Percentiles rank a stretch among this genome's conserved stretches.
Conservation (phyloP, 2,888 invertebrate genomes). For the Drosophila maculinotata region DNA sequence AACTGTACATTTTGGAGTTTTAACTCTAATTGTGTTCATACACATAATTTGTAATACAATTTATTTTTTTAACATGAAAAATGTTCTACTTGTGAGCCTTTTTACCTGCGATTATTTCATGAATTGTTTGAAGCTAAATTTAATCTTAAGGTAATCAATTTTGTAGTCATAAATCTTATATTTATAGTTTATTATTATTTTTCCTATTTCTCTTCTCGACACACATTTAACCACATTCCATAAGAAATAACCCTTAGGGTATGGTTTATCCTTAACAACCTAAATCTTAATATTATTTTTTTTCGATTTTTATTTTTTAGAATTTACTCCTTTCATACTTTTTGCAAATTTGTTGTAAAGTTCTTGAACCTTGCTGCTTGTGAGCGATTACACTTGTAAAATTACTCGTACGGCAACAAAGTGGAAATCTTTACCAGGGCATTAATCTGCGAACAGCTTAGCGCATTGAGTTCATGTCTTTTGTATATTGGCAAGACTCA, state of each 20-base stretch:
- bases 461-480: conserved; percentile 34
- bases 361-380: conserved; percentile 66
- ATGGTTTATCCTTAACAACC: background rate
- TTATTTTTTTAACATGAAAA: no score
- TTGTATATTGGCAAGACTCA: conserved; percentile 33
- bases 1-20: conserved; percentile 19
- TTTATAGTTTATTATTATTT: no score
- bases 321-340: no score
- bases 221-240: no score
- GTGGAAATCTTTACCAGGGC: conserved; percentile 68
- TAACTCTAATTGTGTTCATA: conserved; percentile 7
- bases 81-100: no score
- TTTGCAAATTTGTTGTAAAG: conserved; percentile 53
- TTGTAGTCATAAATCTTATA: no score
- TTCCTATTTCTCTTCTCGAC: no score
- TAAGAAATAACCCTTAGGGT: background rate
- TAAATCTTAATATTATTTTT: background rate
- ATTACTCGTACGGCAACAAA: conserved; percentile 39
- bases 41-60: no score
- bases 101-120: no score
- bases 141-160: no score
- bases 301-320: background rate
- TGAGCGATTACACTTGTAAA: conserved; percentile 32
- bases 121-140: no score
- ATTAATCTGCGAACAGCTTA: conserved; percentile 65